Evolutionary conservation across 53 echinoderm and acorn worm genomes (phyloP), one percentile per base, ranked within the genome.

Genomic region (Luidia sarsii): DNA sequence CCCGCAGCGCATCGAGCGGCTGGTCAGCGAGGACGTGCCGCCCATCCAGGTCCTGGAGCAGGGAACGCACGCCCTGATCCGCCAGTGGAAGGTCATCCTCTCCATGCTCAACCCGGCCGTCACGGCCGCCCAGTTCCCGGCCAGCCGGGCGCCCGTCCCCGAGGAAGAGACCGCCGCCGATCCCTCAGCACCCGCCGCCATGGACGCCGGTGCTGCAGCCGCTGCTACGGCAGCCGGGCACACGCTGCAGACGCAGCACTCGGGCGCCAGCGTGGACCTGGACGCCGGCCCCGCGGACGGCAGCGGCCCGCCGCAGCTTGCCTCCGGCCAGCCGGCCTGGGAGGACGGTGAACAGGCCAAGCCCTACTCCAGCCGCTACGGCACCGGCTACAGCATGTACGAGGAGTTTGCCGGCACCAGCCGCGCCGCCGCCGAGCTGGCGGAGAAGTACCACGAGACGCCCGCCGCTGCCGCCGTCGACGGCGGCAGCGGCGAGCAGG

Each of bases 41-140:
- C 89, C 90, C 7, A 55, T 92, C 59, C 71, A 60, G 33, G 68
- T 91, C 56, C 67, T 99, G 9, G 99, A 99, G 73, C 84, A 91
- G 49, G 99, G 99, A 7, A 89, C 89, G 5, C 88, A 89, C 65
- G 89, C 89, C 36, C 82, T 99, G 75, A 86, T 93, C 65, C 32
- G 99, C 7, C 99, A 99, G 57, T 97, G 99, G 99, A 99, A 94
- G 87, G 94, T 94, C 50, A 91, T 87, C 33, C 87, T 94, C 0
- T 90, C 90, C 7, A 71, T 94, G 67, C 75, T 92, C 67, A 92
- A 92, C 55, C 92, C 92, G 0, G 85, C 85, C 32, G 86, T 90
- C 45, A 81, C 85, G 21, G 86, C 85, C 19, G 72, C 90, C 7
- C 74, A 70, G 33, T 88, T 88, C 51, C 88, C 82, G 3, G 83